phyloP scores from a whole-genome alignment of 2,113 vertebrate species.

The Oceanites oceanicus region DNA sequence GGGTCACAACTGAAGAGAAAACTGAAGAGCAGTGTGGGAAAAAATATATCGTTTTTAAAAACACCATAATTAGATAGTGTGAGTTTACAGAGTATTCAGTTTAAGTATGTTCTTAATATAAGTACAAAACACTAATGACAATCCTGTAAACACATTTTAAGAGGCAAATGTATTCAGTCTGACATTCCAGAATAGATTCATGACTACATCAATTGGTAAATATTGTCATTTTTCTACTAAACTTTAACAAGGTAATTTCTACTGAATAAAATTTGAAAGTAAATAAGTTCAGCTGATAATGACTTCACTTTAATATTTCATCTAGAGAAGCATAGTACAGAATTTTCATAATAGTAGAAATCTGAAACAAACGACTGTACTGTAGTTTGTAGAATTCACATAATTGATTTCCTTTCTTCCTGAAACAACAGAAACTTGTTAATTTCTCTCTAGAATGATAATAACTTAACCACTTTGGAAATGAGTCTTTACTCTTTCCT shows the following conservation, averaged over 20 bases:
- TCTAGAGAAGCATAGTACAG: not conserved
- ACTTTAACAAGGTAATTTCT: slow-evolving; percentile 24
- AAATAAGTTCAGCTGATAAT: not conserved
- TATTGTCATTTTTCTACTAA: slow-evolving; percentile 20
- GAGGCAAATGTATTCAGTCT: not conserved
- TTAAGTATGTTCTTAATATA: not conserved
- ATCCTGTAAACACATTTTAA: not conserved
- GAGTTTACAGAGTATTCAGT: not conserved
- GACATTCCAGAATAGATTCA: not conserved
- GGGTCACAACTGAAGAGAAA: not conserved
- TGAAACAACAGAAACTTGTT: not conserved
- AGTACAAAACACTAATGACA: not conserved
- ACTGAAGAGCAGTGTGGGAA: not conserved
- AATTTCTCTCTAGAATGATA: not conserved
- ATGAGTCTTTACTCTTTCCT: not conserved
- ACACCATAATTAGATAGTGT: slow-evolving; percentile 6
- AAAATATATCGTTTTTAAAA: not conserved
- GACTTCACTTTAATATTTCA: not conserved
- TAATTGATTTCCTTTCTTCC: not conserved
- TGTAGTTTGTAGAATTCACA: not conserved
- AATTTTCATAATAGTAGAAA: not conserved
- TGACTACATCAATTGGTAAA: not conserved
- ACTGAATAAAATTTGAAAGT: slow-evolving; percentile 18
- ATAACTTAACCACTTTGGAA: not conserved
- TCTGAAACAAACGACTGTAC: not conserved